Evolutionary conservation across 2,797 vertebrate genomes (phyloP).

Genomic region (Dermochelys coriacea): DNA sequence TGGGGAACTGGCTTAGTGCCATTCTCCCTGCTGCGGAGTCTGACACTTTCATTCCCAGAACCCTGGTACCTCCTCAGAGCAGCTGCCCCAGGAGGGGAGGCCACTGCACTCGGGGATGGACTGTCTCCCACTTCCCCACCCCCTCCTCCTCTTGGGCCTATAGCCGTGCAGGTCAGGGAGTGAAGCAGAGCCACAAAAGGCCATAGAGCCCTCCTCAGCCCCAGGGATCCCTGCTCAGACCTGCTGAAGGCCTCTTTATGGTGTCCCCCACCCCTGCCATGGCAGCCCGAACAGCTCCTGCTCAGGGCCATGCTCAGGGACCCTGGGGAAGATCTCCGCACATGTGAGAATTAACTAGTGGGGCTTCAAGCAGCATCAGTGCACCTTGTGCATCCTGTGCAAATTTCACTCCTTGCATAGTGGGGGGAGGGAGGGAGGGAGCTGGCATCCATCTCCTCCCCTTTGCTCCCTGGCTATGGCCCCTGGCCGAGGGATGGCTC

Average conservation of each 20-base stretch:
- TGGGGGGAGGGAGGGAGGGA: too few relatives aligned
- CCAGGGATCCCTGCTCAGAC: neutral
- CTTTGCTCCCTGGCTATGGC: neutral
- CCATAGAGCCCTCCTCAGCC: neutral
- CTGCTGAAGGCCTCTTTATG: too few relatives aligned
- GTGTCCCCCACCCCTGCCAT: neutral
- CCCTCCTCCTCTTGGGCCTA: neutral
- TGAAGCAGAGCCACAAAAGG: neutral
- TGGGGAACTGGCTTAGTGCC: neutral
- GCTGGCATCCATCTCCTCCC: too few relatives aligned
- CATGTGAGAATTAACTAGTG: neutral
- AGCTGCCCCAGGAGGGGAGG: neutral
- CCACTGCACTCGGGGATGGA: neutral
- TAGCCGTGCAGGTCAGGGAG: neutral
- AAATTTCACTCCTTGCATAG: too few relatives aligned
- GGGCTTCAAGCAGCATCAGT: neutral
- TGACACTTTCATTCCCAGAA: neutral
- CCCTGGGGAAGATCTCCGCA: neutral
- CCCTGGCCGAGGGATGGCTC: neutral
- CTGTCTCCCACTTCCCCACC: neutral
- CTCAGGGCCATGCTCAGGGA: too few relatives aligned
- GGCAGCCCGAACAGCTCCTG: neutral
- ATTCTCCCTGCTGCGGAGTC: neutral
- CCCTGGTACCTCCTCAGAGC: neutral
- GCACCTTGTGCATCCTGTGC: too few relatives aligned